Percentiles rank a stretch among this genome's conserved stretches.
phyloP scores from a whole-genome alignment of 1,140 invertebrate species.

The Gryon sp. region DNA sequence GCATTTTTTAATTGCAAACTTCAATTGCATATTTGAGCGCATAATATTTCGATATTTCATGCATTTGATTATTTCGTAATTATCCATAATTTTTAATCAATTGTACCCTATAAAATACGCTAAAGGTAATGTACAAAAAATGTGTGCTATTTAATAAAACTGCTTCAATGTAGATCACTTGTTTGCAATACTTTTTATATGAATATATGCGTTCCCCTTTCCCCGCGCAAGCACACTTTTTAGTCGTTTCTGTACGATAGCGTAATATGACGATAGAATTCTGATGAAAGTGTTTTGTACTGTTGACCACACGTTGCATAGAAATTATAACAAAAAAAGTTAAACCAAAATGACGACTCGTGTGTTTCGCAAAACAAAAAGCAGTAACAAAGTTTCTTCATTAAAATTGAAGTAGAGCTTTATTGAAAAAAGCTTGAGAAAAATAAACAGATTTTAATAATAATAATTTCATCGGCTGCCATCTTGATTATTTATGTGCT shows the following conservation, averaged over 20 bases:
- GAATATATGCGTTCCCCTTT: constrained; percentile 25
- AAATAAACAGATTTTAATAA: constrained; percentile 1
- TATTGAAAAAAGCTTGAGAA: neutral
- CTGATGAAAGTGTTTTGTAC: constrained; percentile 35
- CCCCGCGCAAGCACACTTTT: constrained; percentile 23
- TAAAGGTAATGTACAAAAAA: too few species aligned
- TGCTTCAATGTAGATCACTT: constrained; percentile 22
- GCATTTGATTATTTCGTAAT: too few species aligned
- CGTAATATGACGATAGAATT: constrained; percentile 46
- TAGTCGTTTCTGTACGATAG: constrained; percentile 24
- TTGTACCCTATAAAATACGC: constrained; percentile 2
- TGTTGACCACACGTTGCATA: constrained; percentile 35
- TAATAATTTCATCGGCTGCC: too few species aligned
- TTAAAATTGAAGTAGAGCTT: constrained; percentile 15
- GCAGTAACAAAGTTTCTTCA: constrained; percentile 20
- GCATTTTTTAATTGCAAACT: too few species aligned
- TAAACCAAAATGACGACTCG: constrained; percentile 32
- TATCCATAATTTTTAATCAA: too few species aligned
- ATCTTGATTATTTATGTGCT: too few species aligned
- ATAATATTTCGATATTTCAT: too few species aligned
- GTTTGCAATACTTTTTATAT: constrained; percentile 24
- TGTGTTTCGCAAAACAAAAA: constrained; percentile 14
- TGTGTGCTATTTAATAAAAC: constrained; percentile 27
- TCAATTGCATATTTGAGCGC: too few species aligned
- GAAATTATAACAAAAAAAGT: constrained; percentile 43